phyloP scores from a whole-genome alignment of 1,140 invertebrate species.

The Drosophila eugracilis region DNA sequence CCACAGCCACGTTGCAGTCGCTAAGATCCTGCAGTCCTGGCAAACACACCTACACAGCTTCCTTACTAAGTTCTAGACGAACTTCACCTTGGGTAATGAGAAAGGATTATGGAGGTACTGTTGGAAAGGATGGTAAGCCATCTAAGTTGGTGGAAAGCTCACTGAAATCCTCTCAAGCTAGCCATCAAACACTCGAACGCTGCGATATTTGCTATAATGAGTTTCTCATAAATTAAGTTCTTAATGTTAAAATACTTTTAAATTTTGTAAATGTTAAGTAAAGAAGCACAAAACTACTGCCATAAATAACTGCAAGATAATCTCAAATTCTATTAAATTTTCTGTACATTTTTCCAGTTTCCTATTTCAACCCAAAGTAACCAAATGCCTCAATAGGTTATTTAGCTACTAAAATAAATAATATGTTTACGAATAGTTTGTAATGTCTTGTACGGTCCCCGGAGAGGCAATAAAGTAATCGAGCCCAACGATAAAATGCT shows the following conservation, averaged over 20 bases:
- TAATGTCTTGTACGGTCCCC: conserved; percentile 1
- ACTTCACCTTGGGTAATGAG: conserved; percentile 62
- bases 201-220: conserved; percentile 57
- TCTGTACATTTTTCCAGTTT: too few relatives aligned
- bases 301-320: neutral
- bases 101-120: conserved; percentile 37
- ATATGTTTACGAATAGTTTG: neutral
- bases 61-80: conserved; percentile 36
- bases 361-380: too few relatives aligned
- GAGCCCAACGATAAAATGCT: conserved; percentile 10
- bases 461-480: conserved; percentile 16
- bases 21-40: conserved; percentile 46
- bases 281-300: neutral
- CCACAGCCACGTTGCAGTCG: conserved; percentile 42
- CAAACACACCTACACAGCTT: conserved; percentile 31
- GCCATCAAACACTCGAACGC: conserved; percentile 34
- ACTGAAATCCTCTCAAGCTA: neutral
- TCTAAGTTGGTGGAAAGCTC: neutral
- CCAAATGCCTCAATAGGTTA: neutral
- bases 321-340: neutral
- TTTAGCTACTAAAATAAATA: too few relatives aligned
- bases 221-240: conserved; percentile 13
- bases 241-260: neutral
- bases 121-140: conserved; percentile 21
- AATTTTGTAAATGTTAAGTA: neutral